Evolutionary conservation across 2,888 invertebrate species (phyloP).

Genomic region (Blastobasis adustella): DNA sequence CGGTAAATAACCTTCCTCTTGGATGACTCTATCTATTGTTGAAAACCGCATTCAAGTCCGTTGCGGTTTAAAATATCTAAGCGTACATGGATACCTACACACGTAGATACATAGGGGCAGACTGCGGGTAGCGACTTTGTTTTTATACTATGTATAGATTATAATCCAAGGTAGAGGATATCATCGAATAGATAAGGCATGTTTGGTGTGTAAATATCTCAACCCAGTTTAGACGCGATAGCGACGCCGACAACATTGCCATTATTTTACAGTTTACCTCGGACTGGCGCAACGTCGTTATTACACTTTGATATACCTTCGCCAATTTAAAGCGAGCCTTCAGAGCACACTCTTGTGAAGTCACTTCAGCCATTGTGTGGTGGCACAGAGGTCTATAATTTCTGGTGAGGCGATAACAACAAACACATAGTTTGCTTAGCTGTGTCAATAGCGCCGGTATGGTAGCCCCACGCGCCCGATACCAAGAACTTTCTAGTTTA

Average conservation of each 20-base stretch:
- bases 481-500: slow-evolving; percentile 62
- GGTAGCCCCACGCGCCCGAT: slow-evolving; percentile 55
- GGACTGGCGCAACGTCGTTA: slow-evolving; percentile 45
- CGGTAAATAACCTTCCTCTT: too few relatives aligned
- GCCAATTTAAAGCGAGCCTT: slow-evolving; percentile 36
- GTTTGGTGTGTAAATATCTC: slow-evolving; percentile 33
- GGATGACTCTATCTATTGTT: too few relatives aligned
- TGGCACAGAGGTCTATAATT: slow-evolving; percentile 17
- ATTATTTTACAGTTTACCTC: slow-evolving; percentile 45
- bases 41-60: too few relatives aligned
- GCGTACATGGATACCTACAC: too few relatives aligned
- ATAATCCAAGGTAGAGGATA: slow-evolving; percentile 4
- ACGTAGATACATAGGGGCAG: neutral
- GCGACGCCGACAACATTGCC: slow-evolving; percentile 34
- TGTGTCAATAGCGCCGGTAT: slow-evolving; percentile 61
- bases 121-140: neutral
- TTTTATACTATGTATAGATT: neutral
- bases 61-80: too few relatives aligned
- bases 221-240: slow-evolving; percentile 40
- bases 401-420: slow-evolving; percentile 50
- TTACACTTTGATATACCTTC: slow-evolving; percentile 42
- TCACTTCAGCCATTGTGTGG: slow-evolving; percentile 23
- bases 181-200: slow-evolving; percentile 32
- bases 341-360: slow-evolving; percentile 15
- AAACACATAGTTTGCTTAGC: slow-evolving; percentile 62